Conservation (phyloP, 2,113 vertebrate genomes). For the Nesospiza acunhae region DNA sequence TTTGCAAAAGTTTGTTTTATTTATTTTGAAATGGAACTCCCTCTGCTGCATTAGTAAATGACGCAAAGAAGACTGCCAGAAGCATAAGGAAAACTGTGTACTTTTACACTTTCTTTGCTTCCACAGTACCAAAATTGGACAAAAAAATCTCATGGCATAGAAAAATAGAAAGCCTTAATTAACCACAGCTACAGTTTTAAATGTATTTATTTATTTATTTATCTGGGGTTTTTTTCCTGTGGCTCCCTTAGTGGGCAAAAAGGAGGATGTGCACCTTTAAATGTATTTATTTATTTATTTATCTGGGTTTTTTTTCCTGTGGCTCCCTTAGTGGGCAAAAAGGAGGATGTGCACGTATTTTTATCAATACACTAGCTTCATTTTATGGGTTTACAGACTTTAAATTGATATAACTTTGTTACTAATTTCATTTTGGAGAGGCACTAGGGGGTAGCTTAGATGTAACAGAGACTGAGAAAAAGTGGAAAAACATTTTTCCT, state of each 20-base stretch:
- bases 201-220: neutral
- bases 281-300: no score
- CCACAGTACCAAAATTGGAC: neutral
- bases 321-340: neutral
- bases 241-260: neutral
- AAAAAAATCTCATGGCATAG: neutral
- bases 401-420: neutral
- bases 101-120: neutral
- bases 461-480: neutral
- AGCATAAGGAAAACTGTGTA: neutral
- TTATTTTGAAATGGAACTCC: neutral
- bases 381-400: neutral
- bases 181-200: neutral
- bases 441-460: neutral
- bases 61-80: neutral
- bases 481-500: neutral
- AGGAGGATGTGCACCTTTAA: fast-evolving
- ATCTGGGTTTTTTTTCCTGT: no score
- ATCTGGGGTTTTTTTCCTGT: no score
- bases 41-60: neutral
- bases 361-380: neutral
- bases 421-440: neutral
- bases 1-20: neutral
- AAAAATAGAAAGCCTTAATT: neutral
- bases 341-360: neutral